Evolutionary conservation across 2,113 vertebrate genomes (phyloP).

Genomic region (Thamnophis sirtalis): DNA sequence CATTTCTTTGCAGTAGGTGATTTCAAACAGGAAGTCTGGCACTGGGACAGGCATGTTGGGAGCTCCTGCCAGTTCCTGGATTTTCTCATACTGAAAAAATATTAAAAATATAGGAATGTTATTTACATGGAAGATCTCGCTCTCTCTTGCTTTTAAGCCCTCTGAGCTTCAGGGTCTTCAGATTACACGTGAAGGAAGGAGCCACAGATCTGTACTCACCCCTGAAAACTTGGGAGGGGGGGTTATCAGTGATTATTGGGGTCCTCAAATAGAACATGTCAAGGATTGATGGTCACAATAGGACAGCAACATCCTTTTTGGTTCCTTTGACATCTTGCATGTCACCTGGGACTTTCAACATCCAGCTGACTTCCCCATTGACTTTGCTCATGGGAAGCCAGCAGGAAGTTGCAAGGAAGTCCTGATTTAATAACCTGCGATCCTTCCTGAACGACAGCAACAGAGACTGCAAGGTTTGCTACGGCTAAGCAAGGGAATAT

Average conservation of each 20-base stretch:
- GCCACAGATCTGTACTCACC: neutral
- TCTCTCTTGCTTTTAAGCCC: neutral
- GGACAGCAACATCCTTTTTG: neutral
- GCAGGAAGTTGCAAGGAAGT: neutral
- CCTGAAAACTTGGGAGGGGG: neutral
- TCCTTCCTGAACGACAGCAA: neutral
- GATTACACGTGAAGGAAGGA: neutral
- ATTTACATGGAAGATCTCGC: neutral
- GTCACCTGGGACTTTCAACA: neutral
- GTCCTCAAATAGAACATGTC: neutral
- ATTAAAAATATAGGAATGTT: slow-evolving; percentile 21
- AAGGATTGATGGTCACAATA: neutral
- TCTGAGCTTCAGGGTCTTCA: neutral
- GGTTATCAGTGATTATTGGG: neutral
- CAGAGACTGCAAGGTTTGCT: neutral
- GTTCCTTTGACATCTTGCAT: neutral
- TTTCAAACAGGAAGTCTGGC: slow-evolving; percentile 93
- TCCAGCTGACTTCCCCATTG: neutral
- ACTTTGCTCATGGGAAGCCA: neutral
- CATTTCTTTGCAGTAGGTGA: slow-evolving; percentile 84
- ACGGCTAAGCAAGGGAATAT: neutral
- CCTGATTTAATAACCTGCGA: neutral
- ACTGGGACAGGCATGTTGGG: slow-evolving; percentile 71
- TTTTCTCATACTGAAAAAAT: slow-evolving; percentile 80
- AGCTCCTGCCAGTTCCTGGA: slow-evolving; percentile 80